phyloP scores from a whole-genome alignment of 2,113 vertebrate species.

The Nibea albiflora region DNA sequence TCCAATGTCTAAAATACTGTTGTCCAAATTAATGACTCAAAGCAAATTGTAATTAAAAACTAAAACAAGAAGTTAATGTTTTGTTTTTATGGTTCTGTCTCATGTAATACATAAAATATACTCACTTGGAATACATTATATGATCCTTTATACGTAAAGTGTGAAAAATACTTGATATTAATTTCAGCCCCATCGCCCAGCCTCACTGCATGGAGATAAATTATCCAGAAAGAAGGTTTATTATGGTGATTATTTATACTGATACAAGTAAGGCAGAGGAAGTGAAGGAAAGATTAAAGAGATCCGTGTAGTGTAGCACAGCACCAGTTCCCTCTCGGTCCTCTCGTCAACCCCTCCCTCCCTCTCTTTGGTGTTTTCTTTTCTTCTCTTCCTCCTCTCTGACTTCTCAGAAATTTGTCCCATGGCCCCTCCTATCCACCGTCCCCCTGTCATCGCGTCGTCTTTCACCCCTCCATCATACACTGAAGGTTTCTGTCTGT shows the following conservation, averaged over 20 bases:
- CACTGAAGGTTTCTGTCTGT: constrained; percentile 3
- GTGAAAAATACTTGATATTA: not conserved
- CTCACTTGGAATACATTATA: not conserved
- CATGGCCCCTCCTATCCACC: not conserved
- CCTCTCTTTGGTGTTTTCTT: not conserved
- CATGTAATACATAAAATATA: too few relatives aligned
- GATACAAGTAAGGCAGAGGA: not conserved
- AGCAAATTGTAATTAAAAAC: too few relatives aligned
- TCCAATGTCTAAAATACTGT: not conserved
- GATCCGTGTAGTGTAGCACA: not conserved
- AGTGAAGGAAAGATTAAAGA: not conserved
- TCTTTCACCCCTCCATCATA: constrained; percentile 2
- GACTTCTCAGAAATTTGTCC: not conserved
- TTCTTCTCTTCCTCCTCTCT: not conserved
- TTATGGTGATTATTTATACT: not conserved
- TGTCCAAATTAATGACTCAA: too few relatives aligned
- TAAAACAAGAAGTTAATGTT: too few relatives aligned
- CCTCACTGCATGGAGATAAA: not conserved
- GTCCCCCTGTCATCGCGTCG: constrained; percentile 32
- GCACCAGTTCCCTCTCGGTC: not conserved
- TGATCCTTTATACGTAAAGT: not conserved
- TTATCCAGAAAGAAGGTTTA: not conserved
- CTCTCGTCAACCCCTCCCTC: constrained; percentile 2
- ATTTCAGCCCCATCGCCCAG: not conserved
- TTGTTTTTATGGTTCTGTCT: too few relatives aligned